phyloP scores from a whole-genome alignment of 23 tunicate species.

The Trididemnum clinides region DNA sequence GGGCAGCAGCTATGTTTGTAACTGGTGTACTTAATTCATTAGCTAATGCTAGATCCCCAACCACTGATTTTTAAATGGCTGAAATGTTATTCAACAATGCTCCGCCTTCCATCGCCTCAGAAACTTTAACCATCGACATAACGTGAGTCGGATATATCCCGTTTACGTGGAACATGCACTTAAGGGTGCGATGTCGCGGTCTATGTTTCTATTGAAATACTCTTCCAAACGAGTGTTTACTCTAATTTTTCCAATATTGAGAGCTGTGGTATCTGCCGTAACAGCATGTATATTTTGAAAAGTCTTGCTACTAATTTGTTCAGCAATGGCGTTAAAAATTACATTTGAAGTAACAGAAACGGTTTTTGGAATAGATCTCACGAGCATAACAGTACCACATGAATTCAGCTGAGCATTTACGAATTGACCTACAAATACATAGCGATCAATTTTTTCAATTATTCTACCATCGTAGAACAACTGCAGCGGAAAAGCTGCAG shows the following conservation, averaged over 20 bases:
- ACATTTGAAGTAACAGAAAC: background rate
- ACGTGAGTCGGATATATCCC: background rate
- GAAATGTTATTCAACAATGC: conserved; percentile 11
- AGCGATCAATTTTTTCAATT: conserved; percentile 13
- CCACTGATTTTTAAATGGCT: background rate
- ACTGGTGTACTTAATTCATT: background rate
- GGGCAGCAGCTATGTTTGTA: too few species aligned
- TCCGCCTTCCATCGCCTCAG: conserved; percentile 2
- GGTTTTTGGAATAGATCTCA: background rate
- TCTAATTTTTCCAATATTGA: conserved; percentile 8
- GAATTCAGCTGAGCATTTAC: too few species aligned
- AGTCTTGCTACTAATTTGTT: background rate
- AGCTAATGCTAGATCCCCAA: background rate
- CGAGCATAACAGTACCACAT: background rate
- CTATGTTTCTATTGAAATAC: background rate
- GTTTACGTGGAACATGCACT: background rate
- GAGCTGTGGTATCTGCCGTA: conserved; percentile 14
- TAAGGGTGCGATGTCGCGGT: background rate
- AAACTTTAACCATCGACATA: background rate
- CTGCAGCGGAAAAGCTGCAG: too few species aligned
- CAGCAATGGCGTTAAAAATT: background rate
- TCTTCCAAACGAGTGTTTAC: conserved; percentile 5
- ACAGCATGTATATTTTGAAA: background rate
- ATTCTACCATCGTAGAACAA: too few species aligned
- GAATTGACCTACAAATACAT: background rate